Evolutionary conservation across 2,888 invertebrate genomes (phyloP), one percentile per base, ranked within the genome.

Genomic region (Microctonus hyperodae): DNA sequence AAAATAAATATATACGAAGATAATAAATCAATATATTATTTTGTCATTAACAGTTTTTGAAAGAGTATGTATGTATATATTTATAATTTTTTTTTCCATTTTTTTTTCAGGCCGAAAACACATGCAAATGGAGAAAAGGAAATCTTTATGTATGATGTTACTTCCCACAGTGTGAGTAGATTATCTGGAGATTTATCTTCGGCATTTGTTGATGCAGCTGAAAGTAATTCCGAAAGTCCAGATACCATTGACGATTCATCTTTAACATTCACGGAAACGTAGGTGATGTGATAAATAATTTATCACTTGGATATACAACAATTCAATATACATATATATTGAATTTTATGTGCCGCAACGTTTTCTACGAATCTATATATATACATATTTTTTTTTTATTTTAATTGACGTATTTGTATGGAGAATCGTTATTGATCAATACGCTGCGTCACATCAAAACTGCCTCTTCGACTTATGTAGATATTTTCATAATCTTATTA

Each of bases 101-200:
- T 69, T 25, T 10, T 66, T 67, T 86, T 20, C 85, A 89, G 89
- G 74, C 85, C 86, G 69, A 85, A 85, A 62, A 78, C 78, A 59
- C 75, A 75, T 69, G 77, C 81, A 16, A 81, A 86, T 51, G 86
- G 86, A 55, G 89, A 90, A 66, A 90, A 90, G 79, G 94, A 94
- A 85, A 94, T 95, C 76, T 95, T 89, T 84, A 94, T 95, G 94
- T 94, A 93, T 81, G 94, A 95, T 79, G 89, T 93, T 53, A 85
- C 87, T 69, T 90, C 91, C 3, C 89, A 91, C 76, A 89, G 88
- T 48, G 91, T 94, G 1, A 94, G 89, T 82, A 93, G 91, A 83
- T 85, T 95, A 23, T 90, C 89, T 72, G 94, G 95, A 1, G 94
- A 94, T 77, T 86, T 95, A 60, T 94, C 94, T 4, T 89, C 90